Base-by-base conservation (phyloP, 2,888 invertebrate genomes). In the Cephus pygmeus region DNA sequence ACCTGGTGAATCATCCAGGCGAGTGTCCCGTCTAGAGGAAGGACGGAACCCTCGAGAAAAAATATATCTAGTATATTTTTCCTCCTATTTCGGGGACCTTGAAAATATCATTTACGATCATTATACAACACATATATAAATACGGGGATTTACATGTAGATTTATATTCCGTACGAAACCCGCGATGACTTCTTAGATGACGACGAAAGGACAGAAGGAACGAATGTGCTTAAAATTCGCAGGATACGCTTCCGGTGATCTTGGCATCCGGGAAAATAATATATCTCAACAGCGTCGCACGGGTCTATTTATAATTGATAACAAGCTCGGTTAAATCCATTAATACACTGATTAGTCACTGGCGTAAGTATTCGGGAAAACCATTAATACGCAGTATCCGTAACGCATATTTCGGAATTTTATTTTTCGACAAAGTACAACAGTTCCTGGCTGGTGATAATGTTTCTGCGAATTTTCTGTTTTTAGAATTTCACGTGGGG, bases 1-100 rank as follows among this genome's bases (percentile, higher is more conserved):
- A 79, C 68, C 34, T 68, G 34, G 79, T 79, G 79, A 79, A 79
- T 79, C 79, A 79, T 76, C 68, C 76, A 35, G 73, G 34, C 76
- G 73, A 79, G 34, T 23, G 34, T 74, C n/a, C 74, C 35, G 56
- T 23, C 56, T 6, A 1, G 9, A 56, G 9, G 56, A 56, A 56
- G 56, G 56, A 56, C 23, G 9, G 9, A 9, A 56, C 2, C 23
- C 56, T 56, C 23, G 6, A 23, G 15, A 56, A 23, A 56, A 6
- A 56, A 56, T 56, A 56, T 56, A 9, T 56, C 23, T 23, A 56
- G 9, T 56, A 56, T 15, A 23, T 0, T 23, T 15, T 1, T 23
- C 9, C 56, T 23, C 4, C 40, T 56, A 23, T 56, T 56, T 56
- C 23, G 56, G 23, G 56, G 9, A 56, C 56, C 23, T 23, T 56